These are phyloP conservation scores for Rhagium mordax DNA, from an alignment of 2,888 invertebrate genomes.

Conservation along the genomic window DNA sequence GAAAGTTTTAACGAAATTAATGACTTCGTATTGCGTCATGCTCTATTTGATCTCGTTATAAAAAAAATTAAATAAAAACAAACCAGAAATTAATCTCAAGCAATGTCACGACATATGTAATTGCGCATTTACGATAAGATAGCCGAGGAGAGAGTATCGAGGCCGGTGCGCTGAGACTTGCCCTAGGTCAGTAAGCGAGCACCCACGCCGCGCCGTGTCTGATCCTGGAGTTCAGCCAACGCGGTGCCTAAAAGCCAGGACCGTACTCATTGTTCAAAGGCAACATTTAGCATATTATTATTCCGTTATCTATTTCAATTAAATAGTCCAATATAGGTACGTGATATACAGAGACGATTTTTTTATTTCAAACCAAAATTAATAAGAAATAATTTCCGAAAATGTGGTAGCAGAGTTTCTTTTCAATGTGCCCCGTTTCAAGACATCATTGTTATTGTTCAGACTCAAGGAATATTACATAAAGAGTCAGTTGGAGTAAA, in stretches of 20 bases:
- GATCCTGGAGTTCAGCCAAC: conserved; percentile 35
- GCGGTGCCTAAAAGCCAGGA: conserved; percentile 17
- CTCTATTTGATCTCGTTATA: not conserved
- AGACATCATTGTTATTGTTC: too few relatives aligned
- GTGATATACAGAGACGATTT: too few relatives aligned
- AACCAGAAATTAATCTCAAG: conserved; percentile 45
- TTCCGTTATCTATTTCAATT: not conserved
- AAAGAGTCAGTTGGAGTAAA: too few relatives aligned
- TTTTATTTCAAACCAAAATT: too few relatives aligned
- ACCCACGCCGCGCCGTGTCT: conserved; percentile 36
- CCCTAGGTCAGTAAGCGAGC: conserved; percentile 29
- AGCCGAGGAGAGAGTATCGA: conserved; percentile 34
- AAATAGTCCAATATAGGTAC: not conserved
- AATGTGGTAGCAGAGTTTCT: too few relatives aligned
- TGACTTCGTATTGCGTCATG: conserved; percentile 20
- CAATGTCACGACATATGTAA: conserved; percentile 67
- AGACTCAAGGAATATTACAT: too few relatives aligned
- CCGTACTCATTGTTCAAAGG: conserved; percentile 4
- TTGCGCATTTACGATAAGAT: conserved; percentile 67
- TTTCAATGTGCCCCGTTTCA: too few relatives aligned
- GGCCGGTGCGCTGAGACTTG: conserved; percentile 29
- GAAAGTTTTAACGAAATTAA: conserved; percentile 23
- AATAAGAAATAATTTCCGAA: too few relatives aligned
- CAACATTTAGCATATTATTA: not conserved
- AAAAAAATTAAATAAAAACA: conserved; percentile 33